A percentile compares a stretch with the other conserved stretches of the same genome.
Evolutionary conservation across 2,888 invertebrate species (phyloP).

Genomic region (Trisateles emortualis): DNA sequence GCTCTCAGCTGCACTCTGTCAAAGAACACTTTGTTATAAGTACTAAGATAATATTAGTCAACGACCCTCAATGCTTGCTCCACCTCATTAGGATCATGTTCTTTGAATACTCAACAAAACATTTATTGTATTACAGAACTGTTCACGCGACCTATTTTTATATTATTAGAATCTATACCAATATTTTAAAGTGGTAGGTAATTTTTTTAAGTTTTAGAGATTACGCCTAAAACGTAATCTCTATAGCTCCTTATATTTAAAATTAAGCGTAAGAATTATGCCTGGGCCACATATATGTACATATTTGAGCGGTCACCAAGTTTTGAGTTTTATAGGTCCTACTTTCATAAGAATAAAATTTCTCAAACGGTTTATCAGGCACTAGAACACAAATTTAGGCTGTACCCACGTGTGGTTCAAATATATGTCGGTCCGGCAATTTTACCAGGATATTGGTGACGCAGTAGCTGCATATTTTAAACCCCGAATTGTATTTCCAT

Average conservation of each 20-base stretch:
- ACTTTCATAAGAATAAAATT: not conserved
- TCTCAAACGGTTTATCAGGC: too few species aligned
- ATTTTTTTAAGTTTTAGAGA: too few species aligned
- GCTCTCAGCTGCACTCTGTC: slow-evolving; percentile 50
- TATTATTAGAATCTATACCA: too few species aligned
- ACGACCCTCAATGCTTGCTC: slow-evolving; percentile 49
- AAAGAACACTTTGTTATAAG: slow-evolving; percentile 59
- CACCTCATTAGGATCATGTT: slow-evolving; percentile 43
- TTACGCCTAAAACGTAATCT: too few species aligned
- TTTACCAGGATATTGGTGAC: slow-evolving; percentile 39
- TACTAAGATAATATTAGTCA: slow-evolving; percentile 59
- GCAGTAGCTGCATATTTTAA: slow-evolving; percentile 39
- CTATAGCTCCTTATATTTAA: too few species aligned
- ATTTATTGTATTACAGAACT: slow-evolving; percentile 1
- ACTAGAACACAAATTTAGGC: not conserved
- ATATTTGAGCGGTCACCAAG: too few species aligned
- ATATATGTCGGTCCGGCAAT: slow-evolving; percentile 7
- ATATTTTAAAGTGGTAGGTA: too few species aligned
- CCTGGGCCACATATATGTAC: too few species aligned
- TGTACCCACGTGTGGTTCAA: not conserved
- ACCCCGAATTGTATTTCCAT: slow-evolving; percentile 46
- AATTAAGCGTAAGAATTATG: too few species aligned
- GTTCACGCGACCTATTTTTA: not conserved
- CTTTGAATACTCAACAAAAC: slow-evolving; percentile 19
- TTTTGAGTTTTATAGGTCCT: too few species aligned